phyloP scores from a whole-genome alignment of 2,797 vertebrate genomes.

The Spinibarbus caldwelli region DNA sequence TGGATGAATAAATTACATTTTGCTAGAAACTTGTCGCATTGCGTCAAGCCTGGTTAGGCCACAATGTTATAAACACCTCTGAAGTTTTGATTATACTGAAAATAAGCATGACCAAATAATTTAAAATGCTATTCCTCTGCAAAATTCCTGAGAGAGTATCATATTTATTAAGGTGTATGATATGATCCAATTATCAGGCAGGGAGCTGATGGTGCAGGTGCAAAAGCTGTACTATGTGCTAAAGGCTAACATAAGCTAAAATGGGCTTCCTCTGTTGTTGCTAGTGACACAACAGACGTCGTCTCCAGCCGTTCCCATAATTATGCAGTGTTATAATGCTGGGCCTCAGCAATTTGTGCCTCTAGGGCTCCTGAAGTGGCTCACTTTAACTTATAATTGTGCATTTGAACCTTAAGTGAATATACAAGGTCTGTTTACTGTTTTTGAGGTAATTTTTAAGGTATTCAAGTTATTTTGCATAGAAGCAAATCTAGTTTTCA shows the following conservation, averaged over 20 bases:
- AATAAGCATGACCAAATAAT: neutral
- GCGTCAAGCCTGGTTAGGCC: neutral
- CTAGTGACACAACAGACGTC: neutral
- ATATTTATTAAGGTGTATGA: neutral
- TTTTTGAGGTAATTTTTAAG: neutral
- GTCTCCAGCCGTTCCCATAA: constrained; percentile 22
- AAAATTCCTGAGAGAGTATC: neutral
- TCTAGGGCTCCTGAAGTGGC: constrained; percentile 23
- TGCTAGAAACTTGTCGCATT: neutral
- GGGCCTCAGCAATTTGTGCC: constrained; percentile 36
- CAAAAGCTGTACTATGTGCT: constrained; percentile 9
- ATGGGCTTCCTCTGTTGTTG: constrained; percentile 23
- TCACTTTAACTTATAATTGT: constrained; percentile 33
- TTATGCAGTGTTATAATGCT: constrained; percentile 40
- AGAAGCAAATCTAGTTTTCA: neutral
- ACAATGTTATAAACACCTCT: neutral
- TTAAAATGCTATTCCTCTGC: neutral
- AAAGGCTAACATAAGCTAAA: constrained; percentile 39
- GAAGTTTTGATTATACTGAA: neutral
- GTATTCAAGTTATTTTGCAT: neutral
- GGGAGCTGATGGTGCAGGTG: constrained; percentile 31
- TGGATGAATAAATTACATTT: neutral
- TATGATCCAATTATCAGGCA: constrained; percentile 6
- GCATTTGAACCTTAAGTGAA: constrained; percentile 7
- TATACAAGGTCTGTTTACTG: neutral